A percentile compares a stretch with the other conserved stretches of the same genome.
These are phyloP conservation scores for Pollenia griseotomentosa DNA, from an alignment of 2,888 invertebrate genomes.

Conservation along the genomic window DNA sequence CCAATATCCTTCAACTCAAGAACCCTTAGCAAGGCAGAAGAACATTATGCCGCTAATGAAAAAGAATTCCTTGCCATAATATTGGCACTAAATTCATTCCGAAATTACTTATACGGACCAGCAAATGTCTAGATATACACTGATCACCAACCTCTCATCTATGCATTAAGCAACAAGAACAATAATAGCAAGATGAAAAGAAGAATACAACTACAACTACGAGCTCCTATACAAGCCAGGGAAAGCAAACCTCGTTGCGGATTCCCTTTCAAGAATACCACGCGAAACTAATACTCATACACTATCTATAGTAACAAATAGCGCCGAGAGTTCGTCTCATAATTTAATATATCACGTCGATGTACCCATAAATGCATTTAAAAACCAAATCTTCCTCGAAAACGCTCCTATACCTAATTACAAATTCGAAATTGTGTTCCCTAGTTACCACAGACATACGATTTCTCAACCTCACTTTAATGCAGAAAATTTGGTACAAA, in stretches of 20 bases:
- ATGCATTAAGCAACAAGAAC: conserved; percentile 9
- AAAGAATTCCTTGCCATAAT: conserved; percentile 46
- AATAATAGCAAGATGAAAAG: conserved; percentile 6
- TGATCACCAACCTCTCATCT: too few relatives aligned
- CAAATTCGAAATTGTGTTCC: conserved; percentile 10
- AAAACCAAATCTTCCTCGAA: conserved; percentile 45
- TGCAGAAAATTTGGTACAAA: too few relatives aligned
- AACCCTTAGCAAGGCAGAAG: conserved; percentile 59
- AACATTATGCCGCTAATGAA: conserved; percentile 49
- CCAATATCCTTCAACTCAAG: conserved; percentile 57
- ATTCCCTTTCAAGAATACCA: conserved; percentile 61
- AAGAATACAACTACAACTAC: conserved; percentile 30
- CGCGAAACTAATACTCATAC: too few relatives aligned
- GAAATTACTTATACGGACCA: too few relatives aligned
- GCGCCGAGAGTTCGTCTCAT: too few relatives aligned
- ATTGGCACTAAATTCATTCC: conserved; percentile 16
- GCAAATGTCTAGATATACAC: too few relatives aligned
- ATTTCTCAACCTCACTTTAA: too few relatives aligned
- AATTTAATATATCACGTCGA: conserved; percentile 13
- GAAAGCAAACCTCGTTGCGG: conserved; percentile 51
- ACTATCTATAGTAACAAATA: too few relatives aligned
- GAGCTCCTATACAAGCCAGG: conserved; percentile 11
- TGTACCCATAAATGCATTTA: conserved; percentile 17
- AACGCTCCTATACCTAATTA: background rate
- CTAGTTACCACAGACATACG: conserved; percentile 16